Conservation (phyloP, 2,113 vertebrate species). For the Etheostoma spectabile region DNA sequence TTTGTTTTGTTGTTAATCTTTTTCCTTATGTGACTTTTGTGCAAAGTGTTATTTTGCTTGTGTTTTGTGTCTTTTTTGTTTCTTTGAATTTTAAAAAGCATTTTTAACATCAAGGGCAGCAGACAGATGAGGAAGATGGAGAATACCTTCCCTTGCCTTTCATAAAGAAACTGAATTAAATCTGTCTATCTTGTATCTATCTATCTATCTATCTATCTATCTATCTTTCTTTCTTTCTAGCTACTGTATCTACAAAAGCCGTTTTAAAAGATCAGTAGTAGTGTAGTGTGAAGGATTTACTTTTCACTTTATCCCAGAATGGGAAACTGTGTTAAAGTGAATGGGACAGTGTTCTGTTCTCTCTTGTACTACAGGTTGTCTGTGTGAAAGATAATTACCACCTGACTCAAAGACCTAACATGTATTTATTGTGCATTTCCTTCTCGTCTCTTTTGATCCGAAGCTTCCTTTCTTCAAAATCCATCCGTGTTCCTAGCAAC, state of each 20-base stretch:
- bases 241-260: background rate
- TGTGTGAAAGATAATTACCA: background rate
- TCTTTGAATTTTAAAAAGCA: no score
- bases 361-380: background rate
- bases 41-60: no score
- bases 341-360: background rate
- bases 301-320: background rate
- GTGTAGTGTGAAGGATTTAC: background rate
- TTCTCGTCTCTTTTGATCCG: constrained; percentile 9
- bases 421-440: constrained; percentile 23
- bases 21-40: no score
- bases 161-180: background rate
- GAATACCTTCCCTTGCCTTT: no score
- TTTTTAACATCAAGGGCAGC: no score
- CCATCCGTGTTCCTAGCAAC: background rate
- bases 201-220: no score
- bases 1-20: no score
- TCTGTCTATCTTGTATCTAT: background rate
- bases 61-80: no score
- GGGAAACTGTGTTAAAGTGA: background rate
- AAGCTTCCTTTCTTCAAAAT: constrained; percentile 17
- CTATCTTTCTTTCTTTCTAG: no score
- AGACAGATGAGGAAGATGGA: no score
- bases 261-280: background rate
- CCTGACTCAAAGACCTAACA: constrained; percentile 1